Base-by-base conservation (phyloP, 2,113 vertebrate genomes). In the Corythoichthys haematopterus region DNA sequence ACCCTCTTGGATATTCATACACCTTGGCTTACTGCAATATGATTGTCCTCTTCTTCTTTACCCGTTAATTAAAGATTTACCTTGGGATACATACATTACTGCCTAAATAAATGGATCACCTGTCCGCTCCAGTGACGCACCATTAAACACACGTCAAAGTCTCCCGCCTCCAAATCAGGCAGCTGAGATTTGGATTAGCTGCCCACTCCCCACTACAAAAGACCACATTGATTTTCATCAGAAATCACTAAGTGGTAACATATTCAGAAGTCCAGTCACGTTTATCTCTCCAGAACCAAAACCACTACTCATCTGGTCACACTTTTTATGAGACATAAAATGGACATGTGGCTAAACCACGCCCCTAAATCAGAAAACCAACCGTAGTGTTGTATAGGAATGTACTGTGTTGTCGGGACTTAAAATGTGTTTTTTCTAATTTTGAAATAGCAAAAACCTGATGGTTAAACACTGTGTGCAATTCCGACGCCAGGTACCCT, bases 1-100 rank as follows among this genome's bases (percentile, higher is more conserved):
- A 71, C 38, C 28, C 65, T 4, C 52, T 13, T 68, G 40, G 65
- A 72, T 68, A 68, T 83, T 70, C 43, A 68, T 69, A 68, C 72
- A 69, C 51, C 56, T 65, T 64, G 67, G 64, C 43, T 59, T 56
- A 40, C 77, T 75, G 76, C 60, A 58, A 73, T 60, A 57, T 80
- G 65, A 65, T 69, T 66, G 67, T 83, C 78, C 64, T 63, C 62
- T 28, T 69, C 67, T 72, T 61, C 65, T 77, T 68, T 68, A 2
- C 33, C 71, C 80, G 85, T 89, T 91, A 86, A 89, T 90, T 90
- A 88, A 84, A 87, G 82, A 88, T 85, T 82, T 86, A 78, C 81
- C 85, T 77, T 75, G 77, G 80, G 90, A 90, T 88, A 88, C 89
- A 88, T 90, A 88, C 87, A 90, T 91, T 91, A 92, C 79, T 72